These are phyloP conservation scores for Microctenopoma stevenorrisi DNA, from an alignment of 2,797 vertebrate genomes.

Conservation along the genomic window DNA sequence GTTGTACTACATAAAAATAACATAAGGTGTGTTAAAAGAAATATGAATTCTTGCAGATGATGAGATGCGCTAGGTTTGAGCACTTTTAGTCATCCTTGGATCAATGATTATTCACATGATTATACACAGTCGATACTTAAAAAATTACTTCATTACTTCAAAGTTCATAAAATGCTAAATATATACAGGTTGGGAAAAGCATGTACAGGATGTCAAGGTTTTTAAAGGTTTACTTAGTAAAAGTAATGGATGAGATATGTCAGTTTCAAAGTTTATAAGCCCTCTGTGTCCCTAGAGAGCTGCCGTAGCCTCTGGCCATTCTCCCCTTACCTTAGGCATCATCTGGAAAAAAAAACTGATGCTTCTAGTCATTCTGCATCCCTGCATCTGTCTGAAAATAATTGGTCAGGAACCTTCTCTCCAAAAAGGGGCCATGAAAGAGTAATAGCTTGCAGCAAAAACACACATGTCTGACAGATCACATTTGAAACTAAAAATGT, in stretches of 20 bases:
- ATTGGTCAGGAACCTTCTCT: conserved; percentile 98
- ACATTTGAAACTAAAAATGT: conserved; percentile 75
- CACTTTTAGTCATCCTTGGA: conserved; percentile 71
- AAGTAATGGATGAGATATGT: conserved; percentile 99
- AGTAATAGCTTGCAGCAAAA: conserved; percentile 85
- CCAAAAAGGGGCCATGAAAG: conserved; percentile 89
- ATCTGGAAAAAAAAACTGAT: conserved; percentile 93
- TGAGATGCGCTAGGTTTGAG: conserved; percentile 47
- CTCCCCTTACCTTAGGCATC: conserved; percentile 99
- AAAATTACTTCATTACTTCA: conserved; percentile 65
- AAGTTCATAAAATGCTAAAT: conserved; percentile 91
- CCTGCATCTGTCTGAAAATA: conserved; percentile 99
- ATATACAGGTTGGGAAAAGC: conserved; percentile 72
- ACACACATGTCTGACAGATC: conserved; percentile 81
- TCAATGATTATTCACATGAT: conserved; percentile 75
- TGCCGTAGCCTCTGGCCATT: conserved; percentile 98
- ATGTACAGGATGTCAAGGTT: conserved; percentile 94
- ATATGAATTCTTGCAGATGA: conserved; percentile 68
- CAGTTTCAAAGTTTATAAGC: conserved; percentile 99
- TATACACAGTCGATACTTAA: conserved; percentile 73
- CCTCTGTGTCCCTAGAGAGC: conserved; percentile 93
- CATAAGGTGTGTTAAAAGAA: conserved; percentile 67
- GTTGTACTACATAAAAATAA: conserved; percentile 72
- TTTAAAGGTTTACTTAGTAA: conserved; percentile 99
- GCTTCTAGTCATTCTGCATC: conserved; percentile 99